Conservation (phyloP, 2,113 vertebrate species). For the Tympanuchus pallidicinctus region DNA sequence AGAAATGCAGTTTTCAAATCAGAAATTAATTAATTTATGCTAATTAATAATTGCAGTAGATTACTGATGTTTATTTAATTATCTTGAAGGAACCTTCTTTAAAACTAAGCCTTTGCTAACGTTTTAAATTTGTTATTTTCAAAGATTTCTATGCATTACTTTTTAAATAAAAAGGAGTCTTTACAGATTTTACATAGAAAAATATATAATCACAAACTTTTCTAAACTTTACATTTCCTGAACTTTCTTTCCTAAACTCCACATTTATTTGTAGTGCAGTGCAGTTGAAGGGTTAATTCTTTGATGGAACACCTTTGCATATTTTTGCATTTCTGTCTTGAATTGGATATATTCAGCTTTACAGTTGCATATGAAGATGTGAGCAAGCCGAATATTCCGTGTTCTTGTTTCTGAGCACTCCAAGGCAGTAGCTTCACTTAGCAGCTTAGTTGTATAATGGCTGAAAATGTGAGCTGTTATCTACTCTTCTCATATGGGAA, state of each 20-base stretch:
- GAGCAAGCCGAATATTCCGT: neutral
- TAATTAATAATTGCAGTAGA: constrained; percentile 1
- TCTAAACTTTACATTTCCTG: neutral
- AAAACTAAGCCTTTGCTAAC: neutral
- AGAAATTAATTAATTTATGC: neutral
- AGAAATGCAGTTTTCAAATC: constrained; percentile 19
- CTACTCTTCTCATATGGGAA: neutral
- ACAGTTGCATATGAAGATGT: neutral
- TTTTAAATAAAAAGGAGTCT: neutral
- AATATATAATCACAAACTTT: constrained; percentile 17
- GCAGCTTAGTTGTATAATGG: neutral
- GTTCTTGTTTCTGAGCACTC: neutral
- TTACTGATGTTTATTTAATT: constrained; percentile 32
- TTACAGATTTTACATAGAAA: neutral
- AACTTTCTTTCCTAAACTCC: neutral
- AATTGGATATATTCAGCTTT: neutral
- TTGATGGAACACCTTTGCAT: neutral
- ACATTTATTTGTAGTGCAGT: neutral
- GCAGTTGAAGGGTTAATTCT: constrained; percentile 10
- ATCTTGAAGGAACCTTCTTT: neutral
- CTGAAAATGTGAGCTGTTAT: neutral
- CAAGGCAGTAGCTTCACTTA: neutral
- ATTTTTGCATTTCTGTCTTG: constrained; percentile 15
- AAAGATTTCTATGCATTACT: neutral
- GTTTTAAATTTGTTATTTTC: neutral